These are phyloP conservation scores for Ganaspis sp. DNA, from an alignment of 1,140 invertebrate species.

Conservation along the genomic window DNA sequence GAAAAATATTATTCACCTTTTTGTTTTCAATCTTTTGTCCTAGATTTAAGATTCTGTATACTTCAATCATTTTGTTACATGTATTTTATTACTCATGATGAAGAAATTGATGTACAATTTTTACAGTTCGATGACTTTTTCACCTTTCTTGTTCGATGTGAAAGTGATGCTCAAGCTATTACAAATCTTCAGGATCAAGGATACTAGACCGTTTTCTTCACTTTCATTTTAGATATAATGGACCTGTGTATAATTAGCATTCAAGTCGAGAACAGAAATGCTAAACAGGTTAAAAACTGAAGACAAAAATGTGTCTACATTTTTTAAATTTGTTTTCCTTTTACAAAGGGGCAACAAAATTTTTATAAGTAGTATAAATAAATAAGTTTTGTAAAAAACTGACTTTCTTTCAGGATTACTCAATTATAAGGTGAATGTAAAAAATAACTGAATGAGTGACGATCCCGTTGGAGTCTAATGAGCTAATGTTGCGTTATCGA, in stretches of 20 bases:
- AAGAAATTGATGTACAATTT: background rate
- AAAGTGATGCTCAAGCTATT: background rate
- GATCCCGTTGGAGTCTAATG: background rate
- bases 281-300: too few species aligned
- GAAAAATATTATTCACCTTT: background rate
- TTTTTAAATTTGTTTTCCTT: too few species aligned
- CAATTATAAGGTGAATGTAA: background rate
- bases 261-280: background rate
- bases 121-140: background rate
- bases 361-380: too few species aligned
- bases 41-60: too few species aligned
- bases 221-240: background rate
- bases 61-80: too few species aligned
- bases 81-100: too few species aligned
- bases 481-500: background rate
- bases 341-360: too few species aligned
- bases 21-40: too few species aligned
- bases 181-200: slow-evolving; percentile 24
- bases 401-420: too few species aligned
- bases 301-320: too few species aligned
- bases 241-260: background rate
- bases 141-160: background rate
- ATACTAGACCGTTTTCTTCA: slow-evolving; percentile 4
- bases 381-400: too few species aligned
- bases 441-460: background rate